Conservation (phyloP, 2,888 invertebrate genomes). For the Caenorhabditis sp. region DNA sequence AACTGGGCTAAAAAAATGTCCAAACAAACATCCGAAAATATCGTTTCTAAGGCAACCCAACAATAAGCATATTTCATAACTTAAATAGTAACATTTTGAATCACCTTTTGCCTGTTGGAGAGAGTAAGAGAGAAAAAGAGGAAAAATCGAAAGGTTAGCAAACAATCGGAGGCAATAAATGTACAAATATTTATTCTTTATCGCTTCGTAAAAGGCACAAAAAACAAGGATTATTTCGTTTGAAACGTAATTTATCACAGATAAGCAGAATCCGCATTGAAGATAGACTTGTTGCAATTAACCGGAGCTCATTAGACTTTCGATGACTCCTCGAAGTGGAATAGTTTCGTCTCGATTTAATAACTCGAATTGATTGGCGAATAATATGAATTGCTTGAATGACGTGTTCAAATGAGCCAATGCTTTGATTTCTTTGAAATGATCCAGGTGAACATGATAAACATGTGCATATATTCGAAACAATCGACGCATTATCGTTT, state of each 20-base stretch:
- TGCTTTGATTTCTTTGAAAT: constrained; percentile 45
- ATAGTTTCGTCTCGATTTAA: constrained; percentile 37
- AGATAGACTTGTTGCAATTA: background rate
- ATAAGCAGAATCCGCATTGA: too few relatives aligned
- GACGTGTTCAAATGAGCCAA: constrained; percentile 55
- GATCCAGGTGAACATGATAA: constrained; percentile 94
- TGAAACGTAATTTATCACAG: constrained; percentile 3
- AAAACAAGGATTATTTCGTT: background rate
- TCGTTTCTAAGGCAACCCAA: background rate
- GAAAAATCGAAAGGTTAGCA: background rate
- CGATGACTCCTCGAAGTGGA: constrained; percentile 41
- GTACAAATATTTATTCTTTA: background rate
- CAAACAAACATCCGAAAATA: too few relatives aligned
- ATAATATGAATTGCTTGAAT: constrained; percentile 53
- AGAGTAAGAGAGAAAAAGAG: background rate
- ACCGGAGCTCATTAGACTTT: background rate
- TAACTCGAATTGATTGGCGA: constrained; percentile 48
- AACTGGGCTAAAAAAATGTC: too few relatives aligned
- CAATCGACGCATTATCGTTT: constrained; percentile 94
- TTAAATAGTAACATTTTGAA: constrained; percentile 8
- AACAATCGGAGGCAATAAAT: background rate
- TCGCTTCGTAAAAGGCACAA: background rate
- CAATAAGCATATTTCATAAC: background rate
- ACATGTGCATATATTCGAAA: constrained; percentile 99
- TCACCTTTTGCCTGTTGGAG: background rate